A percentile compares a stretch with the other conserved stretches of the same genome.
These are phyloP conservation scores for Peribatodes rhomboidaria DNA, from an alignment of 2,888 invertebrate species.

Conservation along the genomic window DNA sequence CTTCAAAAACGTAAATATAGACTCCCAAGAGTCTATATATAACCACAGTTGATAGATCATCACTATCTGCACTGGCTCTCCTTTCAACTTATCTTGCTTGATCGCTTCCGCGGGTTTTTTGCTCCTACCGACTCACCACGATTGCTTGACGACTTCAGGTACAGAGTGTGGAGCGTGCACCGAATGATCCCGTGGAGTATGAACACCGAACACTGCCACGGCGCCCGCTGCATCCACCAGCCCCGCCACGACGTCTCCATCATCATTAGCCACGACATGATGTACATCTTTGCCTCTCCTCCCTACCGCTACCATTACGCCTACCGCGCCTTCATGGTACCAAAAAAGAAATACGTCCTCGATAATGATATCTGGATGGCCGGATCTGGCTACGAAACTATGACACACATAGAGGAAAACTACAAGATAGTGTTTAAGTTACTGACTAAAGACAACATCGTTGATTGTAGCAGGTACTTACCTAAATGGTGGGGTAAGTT, in stretches of 20 bases:
- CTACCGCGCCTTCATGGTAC: conserved; percentile 36
- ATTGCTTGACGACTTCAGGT: conserved; percentile 37
- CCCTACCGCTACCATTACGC: conserved; percentile 52
- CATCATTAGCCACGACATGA: conserved; percentile 58
- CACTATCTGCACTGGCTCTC: no score
- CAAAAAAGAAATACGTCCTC: conserved; percentile 12
- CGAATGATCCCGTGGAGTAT: conserved; percentile 59
- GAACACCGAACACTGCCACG: conserved; percentile 71
- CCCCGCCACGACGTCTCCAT: conserved; percentile 64
- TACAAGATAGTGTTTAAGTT: conserved; percentile 58
- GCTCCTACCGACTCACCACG: no score
- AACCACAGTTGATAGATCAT: no score
- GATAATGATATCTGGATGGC: conserved; percentile 44
- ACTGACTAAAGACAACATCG: conserved; percentile 21
- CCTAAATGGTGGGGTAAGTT: conserved; percentile 75
- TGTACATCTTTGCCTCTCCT: conserved; percentile 50
- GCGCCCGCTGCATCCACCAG: conserved; percentile 59
- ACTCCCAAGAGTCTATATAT: no score
- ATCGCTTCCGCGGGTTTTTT: no score
- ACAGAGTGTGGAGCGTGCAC: conserved; percentile 61
- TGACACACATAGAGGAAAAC: conserved; percentile 62
- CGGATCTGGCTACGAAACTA: conserved; percentile 62
- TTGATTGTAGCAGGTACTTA: conserved; percentile 63
- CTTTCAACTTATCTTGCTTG: no score
- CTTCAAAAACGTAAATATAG: no score